Base-by-base conservation (phyloP, 1,140 invertebrate species). In the Metopolophium dirhodum region DNA sequence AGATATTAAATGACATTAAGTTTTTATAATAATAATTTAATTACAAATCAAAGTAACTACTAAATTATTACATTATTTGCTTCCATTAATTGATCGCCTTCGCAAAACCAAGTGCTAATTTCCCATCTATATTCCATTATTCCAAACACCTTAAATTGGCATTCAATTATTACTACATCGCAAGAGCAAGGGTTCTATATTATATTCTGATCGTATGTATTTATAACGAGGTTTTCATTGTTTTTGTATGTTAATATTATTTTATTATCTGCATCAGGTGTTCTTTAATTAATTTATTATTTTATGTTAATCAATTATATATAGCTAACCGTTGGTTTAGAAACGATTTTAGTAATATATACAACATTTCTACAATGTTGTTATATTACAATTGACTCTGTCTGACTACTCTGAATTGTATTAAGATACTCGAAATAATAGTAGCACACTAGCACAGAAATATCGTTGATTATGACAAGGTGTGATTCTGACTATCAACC, bases 41-140 rank as follows among this genome's bases (percentile, higher is more conserved):
- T 41, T 85, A 85, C 22, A 41, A 41, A 85, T 85, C 20, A 85
- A 9, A 41, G 37, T 23, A 85, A 37, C 82, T 87, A 23, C 82
- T 87, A n/a, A 49, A 49, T 87, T 49, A n/a, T 49, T 47, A 47
- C 45, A 49, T n/a, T 47, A 86, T 86, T 45, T 86, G n/a, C 77
- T 45, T 41, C n/a, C 8, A 41, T 23, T 26, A 37, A 30, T 45
- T 49, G 45, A 87, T 87, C 26, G 45, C 26, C 45, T 6, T n/a
- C 30, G 7, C 45, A n/a, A 49, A 30, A 47, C 85, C 14, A 20
- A n/a, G 45, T 87, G 45, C 23, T 87, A 87, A 87, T 87, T 87
- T 87, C 14, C 41, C 85, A 87, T 87, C 30, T 87, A 87, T 87
- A 87, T 87, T 87, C 85, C 85, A 87, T 49, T 87, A 87, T 87